Percentiles rank a stretch among this genome's conserved stretches.
Evolutionary conservation across 2,888 invertebrate genomes (phyloP).

Genomic region (Morpho achilles): DNA sequence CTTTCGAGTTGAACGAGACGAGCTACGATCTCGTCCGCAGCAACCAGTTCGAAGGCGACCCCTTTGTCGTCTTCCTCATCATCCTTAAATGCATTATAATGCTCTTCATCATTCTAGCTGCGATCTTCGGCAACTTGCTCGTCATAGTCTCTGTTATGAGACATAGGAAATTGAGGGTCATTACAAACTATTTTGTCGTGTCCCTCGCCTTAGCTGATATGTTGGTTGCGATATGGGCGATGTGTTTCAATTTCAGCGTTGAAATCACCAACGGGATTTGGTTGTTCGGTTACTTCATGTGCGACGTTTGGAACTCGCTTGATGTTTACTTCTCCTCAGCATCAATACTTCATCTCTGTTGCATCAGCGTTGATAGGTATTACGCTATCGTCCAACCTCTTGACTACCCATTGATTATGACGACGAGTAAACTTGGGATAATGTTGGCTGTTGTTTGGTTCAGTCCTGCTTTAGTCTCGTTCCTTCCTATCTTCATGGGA

Average conservation of each 20-base stretch:
- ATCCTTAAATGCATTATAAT: constrained; percentile 88
- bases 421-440: constrained; percentile 86
- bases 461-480: constrained; percentile 94
- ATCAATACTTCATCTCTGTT: constrained; percentile 95
- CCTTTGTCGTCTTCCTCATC: constrained; percentile 79
- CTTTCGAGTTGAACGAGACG: constrained; percentile 54
- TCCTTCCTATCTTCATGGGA: constrained; percentile 96
- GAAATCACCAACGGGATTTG: constrained; percentile 90
- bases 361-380: constrained; percentile 93
- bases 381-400: constrained; percentile 96
- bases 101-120: constrained; percentile 92
- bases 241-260: constrained; percentile 96
- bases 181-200: constrained; percentile 97
- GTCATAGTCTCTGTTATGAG: constrained; percentile 91
- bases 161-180: constrained; percentile 84
- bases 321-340: constrained; percentile 97
- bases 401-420: constrained; percentile 96
- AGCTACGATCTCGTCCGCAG: constrained; percentile 56
- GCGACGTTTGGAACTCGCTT: constrained; percentile 97
- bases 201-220: constrained; percentile 96
- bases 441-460: constrained; percentile 96
- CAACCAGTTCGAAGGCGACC: constrained; percentile 59
- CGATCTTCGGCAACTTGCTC: constrained; percentile 92
- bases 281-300: constrained; percentile 95
- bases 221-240: constrained; percentile 95